Conservation (phyloP, 2,888 invertebrate species). For the Mylabris sibirica region DNA sequence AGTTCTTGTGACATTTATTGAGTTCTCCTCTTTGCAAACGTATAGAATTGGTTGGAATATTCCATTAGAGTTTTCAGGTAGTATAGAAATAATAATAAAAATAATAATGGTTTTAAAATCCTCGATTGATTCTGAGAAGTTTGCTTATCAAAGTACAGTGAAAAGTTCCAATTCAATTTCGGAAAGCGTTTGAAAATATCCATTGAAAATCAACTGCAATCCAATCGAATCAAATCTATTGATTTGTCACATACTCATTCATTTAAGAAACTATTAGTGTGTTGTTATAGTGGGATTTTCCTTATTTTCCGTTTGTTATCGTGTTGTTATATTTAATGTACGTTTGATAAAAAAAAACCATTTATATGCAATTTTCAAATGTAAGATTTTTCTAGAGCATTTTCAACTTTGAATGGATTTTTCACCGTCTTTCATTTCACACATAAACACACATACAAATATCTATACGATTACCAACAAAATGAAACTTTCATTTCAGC, state of each 20-base stretch:
- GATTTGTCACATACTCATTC: constrained; percentile 1
- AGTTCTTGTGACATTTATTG: no score
- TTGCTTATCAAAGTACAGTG: not conserved
- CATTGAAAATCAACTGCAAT: constrained; percentile 11
- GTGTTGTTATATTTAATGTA: not conserved
- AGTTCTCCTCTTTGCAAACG: not conserved
- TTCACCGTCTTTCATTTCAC: constrained; percentile 8
- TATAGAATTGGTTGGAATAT: not conserved
- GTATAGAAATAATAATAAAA: not conserved
- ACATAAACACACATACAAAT: not conserved
- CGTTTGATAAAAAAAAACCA: not conserved
- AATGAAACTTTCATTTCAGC: constrained; percentile 12
- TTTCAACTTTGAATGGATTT: not conserved
- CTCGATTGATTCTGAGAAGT: not conserved
- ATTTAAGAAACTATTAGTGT: not conserved
- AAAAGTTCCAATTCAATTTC: constrained; percentile 5
- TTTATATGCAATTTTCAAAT: constrained; percentile 12
- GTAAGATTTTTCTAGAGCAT: not conserved
- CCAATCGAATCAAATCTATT: not conserved
- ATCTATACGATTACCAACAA: constrained; percentile 8
- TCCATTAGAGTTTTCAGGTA: not conserved
- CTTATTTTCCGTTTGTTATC: not conserved
- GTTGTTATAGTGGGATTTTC: not conserved
- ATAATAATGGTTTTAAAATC: not conserved
- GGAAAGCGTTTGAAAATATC: not conserved